phyloP scores from a whole-genome alignment of 2,888 invertebrate species.

The Seladonia tumulorum region DNA sequence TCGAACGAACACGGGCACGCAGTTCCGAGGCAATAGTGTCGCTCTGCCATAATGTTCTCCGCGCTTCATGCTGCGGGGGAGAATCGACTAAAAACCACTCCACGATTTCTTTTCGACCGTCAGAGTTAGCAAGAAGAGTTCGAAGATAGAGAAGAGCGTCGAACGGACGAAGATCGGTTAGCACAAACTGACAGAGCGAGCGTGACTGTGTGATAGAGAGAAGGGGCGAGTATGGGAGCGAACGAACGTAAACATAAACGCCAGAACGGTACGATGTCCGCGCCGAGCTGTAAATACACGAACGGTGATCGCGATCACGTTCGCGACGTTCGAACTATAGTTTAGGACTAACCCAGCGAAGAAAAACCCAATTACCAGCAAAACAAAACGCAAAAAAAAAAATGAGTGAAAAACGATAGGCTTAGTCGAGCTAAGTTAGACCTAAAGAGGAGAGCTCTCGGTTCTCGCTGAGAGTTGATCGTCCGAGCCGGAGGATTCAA shows the following conservation, averaged over 20 bases:
- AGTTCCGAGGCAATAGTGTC: background rate
- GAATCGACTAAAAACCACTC: conserved; percentile 1
- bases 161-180: conserved; percentile 44
- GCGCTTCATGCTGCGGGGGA: no score
- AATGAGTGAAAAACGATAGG: conserved; percentile 28
- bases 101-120: background rate
- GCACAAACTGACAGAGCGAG: conserved; percentile 27
- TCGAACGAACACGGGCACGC: background rate
- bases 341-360: conserved; percentile 23
- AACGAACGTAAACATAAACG: background rate
- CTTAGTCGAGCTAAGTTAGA: conserved; percentile 45
- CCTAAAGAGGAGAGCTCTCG: conserved; percentile 18
- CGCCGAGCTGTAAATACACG: conserved; percentile 36
- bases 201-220: conserved; percentile 18
- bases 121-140: background rate
- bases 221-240: conserved; percentile 1
- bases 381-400: conserved; percentile 13
- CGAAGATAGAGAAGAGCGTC: background rate
- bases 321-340: conserved; percentile 34
- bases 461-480: conserved; percentile 26
- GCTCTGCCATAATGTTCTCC: background rate
- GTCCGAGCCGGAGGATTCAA: conserved; percentile 15
- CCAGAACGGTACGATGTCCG: background rate
- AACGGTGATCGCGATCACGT: conserved; percentile 39
- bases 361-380: conserved; percentile 7